Evolutionary conservation across 2,113 vertebrate genomes (phyloP).

Genomic region (Larimichthys crocea): DNA sequence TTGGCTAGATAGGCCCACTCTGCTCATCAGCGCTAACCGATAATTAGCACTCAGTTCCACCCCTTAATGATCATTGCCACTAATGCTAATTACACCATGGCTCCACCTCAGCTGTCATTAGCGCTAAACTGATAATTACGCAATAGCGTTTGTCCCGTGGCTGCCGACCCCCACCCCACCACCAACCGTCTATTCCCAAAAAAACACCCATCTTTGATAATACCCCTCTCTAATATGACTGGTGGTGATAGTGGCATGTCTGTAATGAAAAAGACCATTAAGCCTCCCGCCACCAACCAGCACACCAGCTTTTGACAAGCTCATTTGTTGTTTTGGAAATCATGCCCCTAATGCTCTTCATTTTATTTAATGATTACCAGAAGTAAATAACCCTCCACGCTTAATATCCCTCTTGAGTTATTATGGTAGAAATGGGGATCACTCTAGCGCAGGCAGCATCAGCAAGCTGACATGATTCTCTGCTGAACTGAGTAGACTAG

Average conservation of each 20-base stretch:
- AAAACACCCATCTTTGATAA: slow-evolving; percentile 39
- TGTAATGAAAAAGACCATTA: slow-evolving; percentile 61
- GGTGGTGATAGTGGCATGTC: slow-evolving; percentile 28
- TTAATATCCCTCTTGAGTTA: slow-evolving; percentile 70
- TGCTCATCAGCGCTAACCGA: slow-evolving; percentile 78
- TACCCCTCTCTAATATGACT: slow-evolving; percentile 38
- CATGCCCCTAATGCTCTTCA: slow-evolving; percentile 62
- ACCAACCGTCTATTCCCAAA: slow-evolving; percentile 17
- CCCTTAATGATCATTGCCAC: slow-evolving; percentile 82
- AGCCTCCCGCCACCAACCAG: slow-evolving; percentile 39
- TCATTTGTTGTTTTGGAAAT: slow-evolving; percentile 74
- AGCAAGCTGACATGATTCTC: slow-evolving; percentile 62
- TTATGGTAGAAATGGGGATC: slow-evolving; percentile 58
- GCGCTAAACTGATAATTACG: slow-evolving; percentile 73
- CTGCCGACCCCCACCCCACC: slow-evolving; percentile 49
- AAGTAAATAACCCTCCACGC: slow-evolving; percentile 70
- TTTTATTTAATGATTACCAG: slow-evolving; percentile 79
- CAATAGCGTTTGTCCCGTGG: slow-evolving; percentile 55
- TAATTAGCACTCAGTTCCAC: slow-evolving; percentile 81
- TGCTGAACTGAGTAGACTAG: slow-evolving; percentile 46
- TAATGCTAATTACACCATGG: slow-evolving; percentile 80
- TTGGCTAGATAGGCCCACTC: slow-evolving; percentile 72
- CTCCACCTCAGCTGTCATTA: slow-evolving; percentile 78
- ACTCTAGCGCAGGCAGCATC: slow-evolving; percentile 39
- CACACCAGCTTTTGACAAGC: slow-evolving; percentile 65